These are phyloP conservation scores for Brachionus sp. DNA, from an alignment of 1,140 invertebrate species.

Conservation along the genomic window DNA sequence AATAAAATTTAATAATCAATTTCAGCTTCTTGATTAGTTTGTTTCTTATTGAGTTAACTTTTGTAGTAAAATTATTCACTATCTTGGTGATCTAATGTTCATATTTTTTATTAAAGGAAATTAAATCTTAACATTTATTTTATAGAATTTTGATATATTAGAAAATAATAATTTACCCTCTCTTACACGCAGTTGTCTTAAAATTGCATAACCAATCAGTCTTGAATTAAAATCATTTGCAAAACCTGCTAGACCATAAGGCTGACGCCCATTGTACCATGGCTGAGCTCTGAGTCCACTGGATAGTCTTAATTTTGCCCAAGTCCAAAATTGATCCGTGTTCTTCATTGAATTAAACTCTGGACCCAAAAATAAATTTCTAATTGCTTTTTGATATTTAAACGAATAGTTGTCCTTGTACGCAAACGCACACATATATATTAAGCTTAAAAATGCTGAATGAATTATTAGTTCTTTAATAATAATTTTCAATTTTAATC, in stretches of 20 bases:
- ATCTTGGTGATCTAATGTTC: no score
- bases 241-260: slow-evolving; percentile 62
- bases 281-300: slow-evolving; percentile 56
- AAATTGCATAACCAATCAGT: slow-evolving; percentile 63
- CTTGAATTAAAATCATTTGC: slow-evolving; percentile 62
- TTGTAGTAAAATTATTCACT: no score
- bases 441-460: background rate
- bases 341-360: background rate
- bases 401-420: background rate
- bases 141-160: no score
- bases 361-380: background rate
- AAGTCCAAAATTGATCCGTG: background rate
- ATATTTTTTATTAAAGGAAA: no score
- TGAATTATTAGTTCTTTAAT: slow-evolving; percentile 55
- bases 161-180: background rate
- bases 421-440: background rate
- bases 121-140: no score
- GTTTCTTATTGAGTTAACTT: no score
- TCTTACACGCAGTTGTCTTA: slow-evolving; percentile 61
- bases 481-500: background rate
- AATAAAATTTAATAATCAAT: no score
- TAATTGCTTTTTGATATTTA: background rate
- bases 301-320: background rate
- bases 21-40: no score
- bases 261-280: slow-evolving; percentile 63